Conservation (phyloP, 2,888 invertebrate species). For the Imbricaverruca yamaguchii region DNA sequence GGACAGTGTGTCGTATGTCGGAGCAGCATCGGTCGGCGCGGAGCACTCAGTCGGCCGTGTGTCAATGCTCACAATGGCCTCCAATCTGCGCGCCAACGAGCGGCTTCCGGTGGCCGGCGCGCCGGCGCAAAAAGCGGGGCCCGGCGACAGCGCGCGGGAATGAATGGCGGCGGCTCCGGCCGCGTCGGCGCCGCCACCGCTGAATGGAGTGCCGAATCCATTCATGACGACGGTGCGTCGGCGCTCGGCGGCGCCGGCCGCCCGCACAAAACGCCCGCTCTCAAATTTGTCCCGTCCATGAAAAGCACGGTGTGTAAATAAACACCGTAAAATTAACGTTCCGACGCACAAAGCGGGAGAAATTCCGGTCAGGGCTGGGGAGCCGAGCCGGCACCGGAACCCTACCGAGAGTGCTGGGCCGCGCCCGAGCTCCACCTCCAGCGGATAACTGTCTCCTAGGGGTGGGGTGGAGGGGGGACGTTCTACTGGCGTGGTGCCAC, state of each 20-base stretch:
- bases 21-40: not conserved
- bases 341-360: not conserved
- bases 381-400: too few species aligned
- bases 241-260: not conserved
- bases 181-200: not conserved
- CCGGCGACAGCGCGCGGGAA: not conserved
- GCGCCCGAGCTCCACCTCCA: too few species aligned
- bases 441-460: not conserved
- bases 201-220: constrained; percentile 18
- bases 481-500: not conserved
- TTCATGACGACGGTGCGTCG: not conserved
- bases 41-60: not conserved
- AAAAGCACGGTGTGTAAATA: not conserved
- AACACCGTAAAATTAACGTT: constrained; percentile 19
- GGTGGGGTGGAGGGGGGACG: not conserved
- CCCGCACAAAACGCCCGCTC: not conserved
- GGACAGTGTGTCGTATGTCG: not conserved
- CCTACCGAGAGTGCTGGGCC: too few species aligned
- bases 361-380: not conserved
- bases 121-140: not conserved
- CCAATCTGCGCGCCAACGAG: constrained; percentile 3
- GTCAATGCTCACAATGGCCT: not conserved
- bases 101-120: not conserved
- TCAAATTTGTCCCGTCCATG: constrained; percentile 14
- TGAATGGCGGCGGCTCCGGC: constrained; percentile 5